Percentiles rank a stretch among this genome's conserved stretches.
These are phyloP conservation scores for Heliconius congener DNA, from an alignment of 1,140 invertebrate species.

Conservation along the genomic window DNA sequence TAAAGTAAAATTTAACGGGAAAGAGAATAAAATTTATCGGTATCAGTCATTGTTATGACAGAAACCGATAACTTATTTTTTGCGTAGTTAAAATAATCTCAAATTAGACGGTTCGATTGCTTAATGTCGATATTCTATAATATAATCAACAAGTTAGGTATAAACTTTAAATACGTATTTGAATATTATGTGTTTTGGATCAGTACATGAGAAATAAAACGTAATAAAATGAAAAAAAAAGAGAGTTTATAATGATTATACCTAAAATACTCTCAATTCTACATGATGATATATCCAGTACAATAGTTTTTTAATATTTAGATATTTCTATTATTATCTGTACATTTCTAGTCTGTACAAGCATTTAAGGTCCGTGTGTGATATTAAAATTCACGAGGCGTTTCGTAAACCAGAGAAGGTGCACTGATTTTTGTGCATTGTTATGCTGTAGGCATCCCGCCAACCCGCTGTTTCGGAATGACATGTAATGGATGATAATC, in stretches of 20 bases:
- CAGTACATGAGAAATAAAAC: neutral
- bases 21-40: too few relatives aligned
- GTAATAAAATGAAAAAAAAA: neutral
- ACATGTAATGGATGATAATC: slow-evolving; percentile 42
- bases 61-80: too few relatives aligned
- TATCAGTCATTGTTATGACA: too few relatives aligned
- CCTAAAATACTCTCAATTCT: neutral
- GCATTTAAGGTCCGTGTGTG: slow-evolving; percentile 28
- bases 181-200: neutral
- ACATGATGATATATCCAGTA: neutral
- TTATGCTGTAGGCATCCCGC: slow-evolving; percentile 48
- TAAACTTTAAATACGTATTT: too few relatives aligned
- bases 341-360: slow-evolving; percentile 26
- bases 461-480: slow-evolving; percentile 39
- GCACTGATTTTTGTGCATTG: slow-evolving; percentile 61
- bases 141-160: too few relatives aligned
- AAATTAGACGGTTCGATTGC: too few relatives aligned
- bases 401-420: slow-evolving; percentile 46
- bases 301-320: slow-evolving; percentile 9
- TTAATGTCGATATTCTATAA: too few relatives aligned
- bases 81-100: too few relatives aligned
- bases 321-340: neutral
- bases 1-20: too few relatives aligned
- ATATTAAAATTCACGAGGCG: slow-evolving; percentile 55
- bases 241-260: neutral